Evolutionary conservation across 2,888 invertebrate genomes (phyloP), one percentile per base, ranked within the genome.

Genomic region (Ecdyonurus torrentis): DNA sequence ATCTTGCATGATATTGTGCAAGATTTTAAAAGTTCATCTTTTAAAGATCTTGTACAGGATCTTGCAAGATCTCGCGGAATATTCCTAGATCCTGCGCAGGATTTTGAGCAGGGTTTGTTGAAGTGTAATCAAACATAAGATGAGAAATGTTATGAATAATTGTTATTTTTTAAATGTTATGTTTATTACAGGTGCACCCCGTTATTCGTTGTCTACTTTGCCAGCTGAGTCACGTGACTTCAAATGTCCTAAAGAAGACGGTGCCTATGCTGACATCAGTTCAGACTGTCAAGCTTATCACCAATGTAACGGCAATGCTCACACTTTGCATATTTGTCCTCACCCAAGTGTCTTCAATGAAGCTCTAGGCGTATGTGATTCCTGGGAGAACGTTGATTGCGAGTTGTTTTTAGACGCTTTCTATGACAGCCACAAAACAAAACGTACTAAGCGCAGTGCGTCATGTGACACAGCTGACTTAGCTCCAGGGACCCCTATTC

Each of bases 281-380:
- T 68, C 70, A 20, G 71, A 71, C 62, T 74, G 74, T 62, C 69
- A 68, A 59, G 68, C 72, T n/a, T 74, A 72, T 65, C 73, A 73
- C 64, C 72, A 73, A 64, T 74, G 74, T 66, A 67, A 25, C 19
- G 25, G 25, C 23, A 24, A 60, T 24, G n/a, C 22, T 3, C 37
- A 60, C 7, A 18, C 23, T 2, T 2, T 60, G 37, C 37, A 25
- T 25, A n/a, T 60, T 2, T 60, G 60, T 25, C 60, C 60, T 10
- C 22, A 60, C 22, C 25, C 25, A 10, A 25, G 25, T 5, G 60
- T 60, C 19, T 60, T 60, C 37, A 60, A 60, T 25, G 25, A 60
- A 25, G 25, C 25, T 18, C 37, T 25, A 20, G 60, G 60, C 37
- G 60, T 60, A 24, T 60, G 60, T n/a, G 60, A 60, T 25, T 3